Percentiles rank a stretch among this genome's conserved stretches.
phyloP scores from a whole-genome alignment of 2,888 invertebrate species.

The Dryobota labecula region DNA sequence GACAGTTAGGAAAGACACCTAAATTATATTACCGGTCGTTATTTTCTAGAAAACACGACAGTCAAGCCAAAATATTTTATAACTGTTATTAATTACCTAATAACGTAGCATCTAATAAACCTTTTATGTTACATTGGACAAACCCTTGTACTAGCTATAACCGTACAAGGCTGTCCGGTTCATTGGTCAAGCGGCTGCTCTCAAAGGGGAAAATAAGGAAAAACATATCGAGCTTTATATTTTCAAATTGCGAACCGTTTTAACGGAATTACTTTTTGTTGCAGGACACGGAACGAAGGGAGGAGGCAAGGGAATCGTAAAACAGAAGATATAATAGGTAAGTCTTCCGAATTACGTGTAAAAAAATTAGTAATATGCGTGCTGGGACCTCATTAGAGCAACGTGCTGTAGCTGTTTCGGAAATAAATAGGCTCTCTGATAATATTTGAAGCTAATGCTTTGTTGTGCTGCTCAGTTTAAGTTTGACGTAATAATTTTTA shows the following conservation, averaged over 20 bases:
- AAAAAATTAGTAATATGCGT: slow-evolving; percentile 49
- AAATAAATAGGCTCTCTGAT: slow-evolving; percentile 37
- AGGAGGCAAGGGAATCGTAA: slow-evolving; percentile 31
- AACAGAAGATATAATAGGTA: slow-evolving; percentile 60
- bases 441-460: slow-evolving; percentile 36
- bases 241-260: slow-evolving; percentile 31
- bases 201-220: slow-evolving; percentile 53
- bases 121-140: slow-evolving; percentile 45
- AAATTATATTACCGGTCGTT: no score
- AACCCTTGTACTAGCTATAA: slow-evolving; percentile 42
- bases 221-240: slow-evolving; percentile 26
- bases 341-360: slow-evolving; percentile 41
- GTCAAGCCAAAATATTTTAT: slow-evolving; percentile 60
- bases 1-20: not conserved
- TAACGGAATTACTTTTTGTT: slow-evolving; percentile 53
- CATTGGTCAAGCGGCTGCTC: slow-evolving; percentile 48
- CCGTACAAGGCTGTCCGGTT: slow-evolving; percentile 53
- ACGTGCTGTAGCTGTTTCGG: slow-evolving; percentile 16
- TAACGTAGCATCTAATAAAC: slow-evolving; percentile 37
- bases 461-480: slow-evolving; percentile 24
- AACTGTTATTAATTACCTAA: slow-evolving; percentile 42
- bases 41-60: not conserved
- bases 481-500: slow-evolving; percentile 35
- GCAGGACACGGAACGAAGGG: slow-evolving; percentile 50
- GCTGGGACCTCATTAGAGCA: slow-evolving; percentile 29